Evolutionary conservation across 2,797 vertebrate genomes (phyloP).

Genomic region (Cephalopachus bancanus): DNA sequence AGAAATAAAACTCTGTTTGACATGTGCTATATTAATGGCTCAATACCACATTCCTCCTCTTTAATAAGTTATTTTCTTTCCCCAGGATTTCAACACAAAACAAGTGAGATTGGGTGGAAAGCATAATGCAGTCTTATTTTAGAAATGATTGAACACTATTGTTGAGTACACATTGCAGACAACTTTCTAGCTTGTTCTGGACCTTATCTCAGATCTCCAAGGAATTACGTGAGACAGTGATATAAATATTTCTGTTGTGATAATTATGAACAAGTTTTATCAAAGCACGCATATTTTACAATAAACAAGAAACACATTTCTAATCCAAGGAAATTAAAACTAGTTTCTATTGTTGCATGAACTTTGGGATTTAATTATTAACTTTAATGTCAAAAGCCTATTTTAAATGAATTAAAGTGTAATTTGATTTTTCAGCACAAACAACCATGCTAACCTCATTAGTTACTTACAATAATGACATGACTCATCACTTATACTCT

Average conservation of each 20-base stretch:
- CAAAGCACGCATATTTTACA: conserved; percentile 27
- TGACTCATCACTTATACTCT: neutral
- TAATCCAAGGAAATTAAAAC: conserved; percentile 63
- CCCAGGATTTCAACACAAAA: conserved; percentile 52
- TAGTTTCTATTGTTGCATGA: conserved; percentile 11
- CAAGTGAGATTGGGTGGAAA: neutral
- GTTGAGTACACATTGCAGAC: neutral
- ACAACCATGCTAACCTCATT: neutral
- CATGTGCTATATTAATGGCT: neutral
- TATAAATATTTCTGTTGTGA: conserved; percentile 51
- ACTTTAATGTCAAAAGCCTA: conserved; percentile 52
- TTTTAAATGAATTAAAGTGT: conserved; percentile 61
- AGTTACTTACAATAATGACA: neutral
- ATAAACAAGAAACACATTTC: conserved; percentile 51
- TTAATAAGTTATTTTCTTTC: neutral
- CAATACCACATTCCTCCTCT: rapidly evolving
- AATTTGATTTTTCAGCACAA: neutral
- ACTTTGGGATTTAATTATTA: conserved; percentile 50
- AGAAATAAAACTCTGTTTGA: conserved; percentile 25
- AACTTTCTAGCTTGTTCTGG: neutral
- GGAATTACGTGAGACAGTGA: conserved; percentile 45
- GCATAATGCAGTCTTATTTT: conserved; percentile 34
- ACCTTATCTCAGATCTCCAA: conserved; percentile 34
- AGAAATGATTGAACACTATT: conserved; percentile 44
- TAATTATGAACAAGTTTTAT: conserved; percentile 69